Conservation (phyloP, 2,888 invertebrate genomes). For the Hyposoter didymator region DNA sequence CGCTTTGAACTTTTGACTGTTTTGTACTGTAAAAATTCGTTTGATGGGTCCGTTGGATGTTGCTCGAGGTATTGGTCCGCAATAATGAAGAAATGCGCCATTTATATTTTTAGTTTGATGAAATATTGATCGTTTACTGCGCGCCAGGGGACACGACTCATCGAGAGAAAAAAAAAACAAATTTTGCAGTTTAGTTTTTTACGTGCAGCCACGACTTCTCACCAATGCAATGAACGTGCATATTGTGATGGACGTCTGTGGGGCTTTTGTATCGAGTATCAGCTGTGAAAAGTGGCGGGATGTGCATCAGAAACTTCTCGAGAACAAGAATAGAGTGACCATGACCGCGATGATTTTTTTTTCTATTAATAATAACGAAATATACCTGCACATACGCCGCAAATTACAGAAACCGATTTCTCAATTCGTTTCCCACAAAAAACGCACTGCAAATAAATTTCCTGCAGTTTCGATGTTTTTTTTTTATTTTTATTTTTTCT, state of each 20-base stretch:
- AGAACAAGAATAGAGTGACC: not conserved
- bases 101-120: too few relatives aligned
- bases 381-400: not conserved
- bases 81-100: too few relatives aligned
- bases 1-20: too few relatives aligned
- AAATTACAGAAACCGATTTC: not conserved
- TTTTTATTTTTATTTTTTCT: not conserved
- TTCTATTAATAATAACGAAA: not conserved
- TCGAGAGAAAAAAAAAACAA: too few relatives aligned
- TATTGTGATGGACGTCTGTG: not conserved
- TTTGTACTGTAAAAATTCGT: too few relatives aligned
- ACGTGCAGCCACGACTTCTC: not conserved
- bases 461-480: not conserved
- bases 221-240: not conserved
- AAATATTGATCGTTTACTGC: too few relatives aligned
- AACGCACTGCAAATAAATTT: not conserved
- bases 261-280: not conserved
- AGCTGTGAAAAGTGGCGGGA: not conserved
- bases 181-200: not conserved
- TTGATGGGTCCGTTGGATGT: too few relatives aligned
- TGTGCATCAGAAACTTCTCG: not conserved
- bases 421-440: not conserved
- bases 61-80: too few relatives aligned
- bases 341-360: slow-evolving; percentile 3
- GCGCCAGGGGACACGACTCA: too few relatives aligned